Base-by-base conservation (phyloP, 1,140 invertebrate genomes). In the Telenomus remus region DNA sequence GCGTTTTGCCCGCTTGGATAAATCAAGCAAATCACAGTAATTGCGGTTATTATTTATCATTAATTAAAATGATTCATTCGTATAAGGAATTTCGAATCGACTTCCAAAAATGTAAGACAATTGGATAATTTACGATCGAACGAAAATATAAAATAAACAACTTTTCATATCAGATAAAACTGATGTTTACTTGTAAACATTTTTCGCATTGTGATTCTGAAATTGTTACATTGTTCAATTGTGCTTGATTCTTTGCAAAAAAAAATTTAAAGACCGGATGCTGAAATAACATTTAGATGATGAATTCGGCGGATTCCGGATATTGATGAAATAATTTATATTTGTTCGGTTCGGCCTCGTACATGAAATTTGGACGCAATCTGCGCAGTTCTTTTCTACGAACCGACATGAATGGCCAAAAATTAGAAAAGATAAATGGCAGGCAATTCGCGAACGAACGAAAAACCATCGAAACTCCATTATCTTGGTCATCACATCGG, bases 401-500 rank as follows among this genome's bases (percentile, higher is more conserved):
- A 0, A 27, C 19, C 56, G 57, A 71, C 72, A 61, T 81, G 76
- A 81, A 79, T 68, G 79, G 72, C 49, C n/a, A 54, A 80, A 82
- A 83, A 81, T 82, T 74, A 78, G 71, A 76, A 66, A 66, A 79
- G 74, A 80, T 75, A 74, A 79, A 81, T 73, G 72, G 48, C 47
- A 12, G 50, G 71, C 50, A 73, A 71, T 80, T 77, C 56, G 43
- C 39, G 76, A 65, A 71, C 46, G 34, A 64, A 66, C 70, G 68
- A 78, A 75, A 73, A 72, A 60, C 68, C 50, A 77, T 81, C 53
- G 75, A 78, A 84, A 78, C 53, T 77, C 68, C 63, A 79, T 82
- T 83, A 80, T 80, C 61, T 76, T 59, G 47, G 66, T 59, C 53
- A 59, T 64, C 60, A 68, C 48, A 46, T 68, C 51, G 59, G 43